These are phyloP conservation scores for Aphyosemion australe DNA, from an alignment of 2,113 vertebrate genomes.

Conservation along the genomic window DNA sequence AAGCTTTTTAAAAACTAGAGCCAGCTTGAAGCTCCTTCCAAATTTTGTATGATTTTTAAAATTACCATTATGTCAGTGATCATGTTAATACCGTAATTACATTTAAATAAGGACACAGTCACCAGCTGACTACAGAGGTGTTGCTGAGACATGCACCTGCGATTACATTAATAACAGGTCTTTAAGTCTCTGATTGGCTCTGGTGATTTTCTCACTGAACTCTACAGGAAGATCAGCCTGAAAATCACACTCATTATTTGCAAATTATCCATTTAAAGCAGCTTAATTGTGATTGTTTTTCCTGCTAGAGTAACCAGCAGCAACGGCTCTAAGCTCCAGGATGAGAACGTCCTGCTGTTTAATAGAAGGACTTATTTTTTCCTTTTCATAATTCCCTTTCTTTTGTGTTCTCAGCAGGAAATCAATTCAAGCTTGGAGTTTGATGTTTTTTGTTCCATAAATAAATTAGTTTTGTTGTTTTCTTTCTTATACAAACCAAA, in stretches of 20 bases:
- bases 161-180: constrained; percentile 23
- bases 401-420: neutral
- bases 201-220: constrained; percentile 29
- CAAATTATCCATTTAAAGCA: constrained; percentile 33
- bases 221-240: constrained; percentile 20
- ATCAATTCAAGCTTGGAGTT: neutral
- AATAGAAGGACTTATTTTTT: neutral
- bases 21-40: too few relatives aligned
- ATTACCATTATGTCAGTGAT: neutral
- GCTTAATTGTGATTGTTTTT: constrained; percentile 18
- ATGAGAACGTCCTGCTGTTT: neutral
- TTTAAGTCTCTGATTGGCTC: constrained; percentile 26
- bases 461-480: too few relatives aligned
- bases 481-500: too few relatives aligned
- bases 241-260: constrained; percentile 33
- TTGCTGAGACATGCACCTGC: constrained; percentile 12
- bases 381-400: neutral
- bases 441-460: too few relatives aligned
- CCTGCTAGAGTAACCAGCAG: constrained; percentile 3
- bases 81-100: constrained; percentile 9
- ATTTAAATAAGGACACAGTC: constrained; percentile 1
- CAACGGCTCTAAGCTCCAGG: neutral
- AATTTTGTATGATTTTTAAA: too few relatives aligned
- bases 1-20: too few relatives aligned
- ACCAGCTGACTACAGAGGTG: neutral